These are phyloP conservation scores for Temnothorax ravouxi DNA, from an alignment of 2,888 invertebrate species.

Conservation along the genomic window DNA sequence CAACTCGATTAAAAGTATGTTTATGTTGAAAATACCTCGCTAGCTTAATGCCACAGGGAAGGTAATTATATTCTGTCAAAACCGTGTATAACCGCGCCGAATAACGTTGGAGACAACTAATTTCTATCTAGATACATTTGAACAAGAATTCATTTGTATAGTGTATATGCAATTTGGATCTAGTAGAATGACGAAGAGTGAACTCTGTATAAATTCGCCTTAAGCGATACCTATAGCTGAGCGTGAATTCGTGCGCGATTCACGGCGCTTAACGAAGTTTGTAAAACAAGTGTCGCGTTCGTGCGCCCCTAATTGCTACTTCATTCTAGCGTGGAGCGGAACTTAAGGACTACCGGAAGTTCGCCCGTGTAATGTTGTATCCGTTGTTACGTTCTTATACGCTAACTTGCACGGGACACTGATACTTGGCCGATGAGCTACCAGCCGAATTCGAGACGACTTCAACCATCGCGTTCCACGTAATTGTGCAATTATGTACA, in stretches of 20 bases:
- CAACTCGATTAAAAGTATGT: conserved; percentile 2
- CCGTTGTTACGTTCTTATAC: conserved; percentile 32
- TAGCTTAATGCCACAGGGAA: background rate
- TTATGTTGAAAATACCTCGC: background rate
- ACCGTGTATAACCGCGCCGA: background rate
- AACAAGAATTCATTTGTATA: background rate
- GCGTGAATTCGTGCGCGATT: conserved; percentile 55
- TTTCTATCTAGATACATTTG: conserved; percentile 4
- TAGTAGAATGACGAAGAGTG: conserved; percentile 25
- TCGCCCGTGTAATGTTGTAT: conserved; percentile 23
- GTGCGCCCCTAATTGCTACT: conserved; percentile 68
- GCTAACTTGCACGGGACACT: background rate
- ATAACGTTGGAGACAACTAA: background rate
- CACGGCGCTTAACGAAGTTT: conserved; percentile 68
- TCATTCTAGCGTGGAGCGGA: conserved; percentile 61
- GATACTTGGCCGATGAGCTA: conserved; percentile 7
- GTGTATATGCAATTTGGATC: conserved; percentile 14
- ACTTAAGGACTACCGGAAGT: conserved; percentile 45
- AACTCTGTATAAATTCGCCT: conserved; percentile 33
- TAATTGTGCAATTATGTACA: background rate
- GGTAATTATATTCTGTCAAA: conserved; percentile 2
- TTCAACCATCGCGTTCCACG: background rate
- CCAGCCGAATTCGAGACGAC: background rate
- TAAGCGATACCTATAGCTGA: conserved; percentile 52
- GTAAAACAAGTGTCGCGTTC: conserved; percentile 68